Evolutionary conservation across 2,113 vertebrate genomes (phyloP), one percentile per base, ranked within the genome.

Genomic region (Lagenorhynchus albirostris): DNA sequence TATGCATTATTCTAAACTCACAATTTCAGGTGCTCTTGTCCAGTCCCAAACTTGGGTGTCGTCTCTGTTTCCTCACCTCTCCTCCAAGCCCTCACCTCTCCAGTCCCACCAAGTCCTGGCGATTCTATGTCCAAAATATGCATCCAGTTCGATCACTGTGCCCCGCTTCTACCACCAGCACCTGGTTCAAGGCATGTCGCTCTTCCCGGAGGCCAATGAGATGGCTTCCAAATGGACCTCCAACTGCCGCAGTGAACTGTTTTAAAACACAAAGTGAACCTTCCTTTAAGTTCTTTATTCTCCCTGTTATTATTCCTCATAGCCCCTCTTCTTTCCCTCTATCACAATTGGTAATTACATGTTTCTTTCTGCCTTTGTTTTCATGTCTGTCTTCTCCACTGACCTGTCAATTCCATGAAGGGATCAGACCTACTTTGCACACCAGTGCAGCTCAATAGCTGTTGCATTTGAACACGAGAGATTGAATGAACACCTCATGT

Each of bases 61-160:
- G 4, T 58, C 31, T 70, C 13, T 23, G 26, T 41, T 76, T 47
- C 33, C 18, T 81, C 23, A 4, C 36, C 31, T 67, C n/a, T 41
- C 5, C 41, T 71, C 62, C 41, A 41, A 73, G 17, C 10, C n/a
- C 26, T 89, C 50, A 76, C 21, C 44, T 84, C 26, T 73, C 50
- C 17, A 77, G 70, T 65, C 38, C 60, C 17, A 81, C 36, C 41
- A 85, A 15, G 58, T 50, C 62, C 62, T 68, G 1, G 76, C 50
- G n/a, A 73, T 41, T 73, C 18, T 50, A 1, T 82, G 13, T 77
- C 47, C 26, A 60, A 65, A 94, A 55, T 29, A 76, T 10, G n/a
- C 14, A 17, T 15, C 60, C 31, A 13, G 1, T 10, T 0, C 8
- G 50, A 31, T 94, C 47, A 26, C 60, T 60, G 41, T 0, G 0